phyloP scores from a whole-genome alignment of 2,888 invertebrate genomes.

The Junonia oenone region DNA sequence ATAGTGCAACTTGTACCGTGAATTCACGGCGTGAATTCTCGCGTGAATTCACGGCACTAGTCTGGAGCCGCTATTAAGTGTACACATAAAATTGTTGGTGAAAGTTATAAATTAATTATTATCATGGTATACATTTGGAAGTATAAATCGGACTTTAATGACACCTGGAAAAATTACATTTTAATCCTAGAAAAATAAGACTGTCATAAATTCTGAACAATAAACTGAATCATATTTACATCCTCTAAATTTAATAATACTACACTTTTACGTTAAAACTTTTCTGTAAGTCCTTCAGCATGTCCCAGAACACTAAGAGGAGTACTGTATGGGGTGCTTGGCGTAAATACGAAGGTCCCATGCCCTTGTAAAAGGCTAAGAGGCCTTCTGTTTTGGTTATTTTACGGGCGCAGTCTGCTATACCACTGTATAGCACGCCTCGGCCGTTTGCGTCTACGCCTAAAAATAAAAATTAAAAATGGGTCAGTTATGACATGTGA shows the following conservation, averaged over 20 bases:
- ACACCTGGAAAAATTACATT: too few relatives aligned
- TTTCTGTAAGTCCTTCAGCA: slow-evolving; percentile 77
- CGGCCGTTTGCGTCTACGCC: slow-evolving; percentile 82
- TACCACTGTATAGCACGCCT: slow-evolving; percentile 85
- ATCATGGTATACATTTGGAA: too few relatives aligned
- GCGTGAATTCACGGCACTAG: too few relatives aligned
- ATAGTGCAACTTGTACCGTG: too few relatives aligned
- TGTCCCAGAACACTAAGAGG: slow-evolving; percentile 93
- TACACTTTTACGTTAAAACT: slow-evolving; percentile 34
- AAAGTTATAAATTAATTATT: too few relatives aligned
- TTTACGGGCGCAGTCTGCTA: slow-evolving; percentile 87
- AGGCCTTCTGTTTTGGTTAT: slow-evolving; percentile 87
- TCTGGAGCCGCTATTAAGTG: too few relatives aligned
- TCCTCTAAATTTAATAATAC: slow-evolving; percentile 2
- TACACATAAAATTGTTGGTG: too few relatives aligned
- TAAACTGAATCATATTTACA: too few relatives aligned
- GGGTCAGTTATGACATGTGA: not conserved
- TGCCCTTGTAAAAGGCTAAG: slow-evolving; percentile 93
- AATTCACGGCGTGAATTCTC: too few relatives aligned
- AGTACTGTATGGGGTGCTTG: slow-evolving; percentile 95
- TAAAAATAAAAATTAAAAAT: slow-evolving; percentile 41
- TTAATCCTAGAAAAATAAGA: too few relatives aligned
- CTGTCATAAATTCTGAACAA: too few relatives aligned
- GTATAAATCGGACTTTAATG: too few relatives aligned
- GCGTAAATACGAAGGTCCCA: slow-evolving; percentile 92